These are phyloP conservation scores for Donacobius atricapilla DNA, from an alignment of 2,113 vertebrate genomes.

Conservation along the genomic window DNA sequence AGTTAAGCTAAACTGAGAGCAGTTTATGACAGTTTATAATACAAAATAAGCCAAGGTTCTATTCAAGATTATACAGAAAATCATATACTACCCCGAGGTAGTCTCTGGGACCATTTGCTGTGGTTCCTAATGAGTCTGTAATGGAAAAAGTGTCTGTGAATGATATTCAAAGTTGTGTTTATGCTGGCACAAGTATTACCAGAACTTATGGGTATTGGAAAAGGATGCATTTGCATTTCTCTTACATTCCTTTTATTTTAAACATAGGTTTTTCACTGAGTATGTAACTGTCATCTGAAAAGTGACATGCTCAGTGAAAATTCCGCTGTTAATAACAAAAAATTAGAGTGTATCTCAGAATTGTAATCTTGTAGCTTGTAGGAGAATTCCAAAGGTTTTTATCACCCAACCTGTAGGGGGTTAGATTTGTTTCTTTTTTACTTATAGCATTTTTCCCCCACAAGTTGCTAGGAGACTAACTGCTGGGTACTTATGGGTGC, in stretches of 20 bases:
- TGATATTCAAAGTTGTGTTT: neutral
- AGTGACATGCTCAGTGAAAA: neutral
- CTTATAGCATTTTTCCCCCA: no score
- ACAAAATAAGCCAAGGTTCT: neutral
- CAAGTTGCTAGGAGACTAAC: no score
- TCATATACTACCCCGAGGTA: rapidly evolving
- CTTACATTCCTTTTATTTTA: neutral
- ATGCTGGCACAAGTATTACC: neutral
- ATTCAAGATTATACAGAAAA: neutral
- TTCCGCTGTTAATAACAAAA: neutral
- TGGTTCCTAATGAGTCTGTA: neutral
- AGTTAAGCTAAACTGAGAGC: neutral
- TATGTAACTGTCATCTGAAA: neutral
- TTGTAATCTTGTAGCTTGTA: neutral
- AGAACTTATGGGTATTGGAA: neutral
- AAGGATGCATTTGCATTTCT: neutral
- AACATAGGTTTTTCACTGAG: neutral
- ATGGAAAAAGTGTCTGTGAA: neutral
- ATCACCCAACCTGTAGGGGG: no score
- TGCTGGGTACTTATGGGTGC: no score
- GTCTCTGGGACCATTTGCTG: neutral
- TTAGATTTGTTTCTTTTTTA: no score
- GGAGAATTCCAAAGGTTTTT: neutral
- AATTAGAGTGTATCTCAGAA: neutral
- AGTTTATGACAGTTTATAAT: neutral